Evolutionary conservation across 2,797 vertebrate species (phyloP).

Genomic region (Echeneis naucrates): DNA sequence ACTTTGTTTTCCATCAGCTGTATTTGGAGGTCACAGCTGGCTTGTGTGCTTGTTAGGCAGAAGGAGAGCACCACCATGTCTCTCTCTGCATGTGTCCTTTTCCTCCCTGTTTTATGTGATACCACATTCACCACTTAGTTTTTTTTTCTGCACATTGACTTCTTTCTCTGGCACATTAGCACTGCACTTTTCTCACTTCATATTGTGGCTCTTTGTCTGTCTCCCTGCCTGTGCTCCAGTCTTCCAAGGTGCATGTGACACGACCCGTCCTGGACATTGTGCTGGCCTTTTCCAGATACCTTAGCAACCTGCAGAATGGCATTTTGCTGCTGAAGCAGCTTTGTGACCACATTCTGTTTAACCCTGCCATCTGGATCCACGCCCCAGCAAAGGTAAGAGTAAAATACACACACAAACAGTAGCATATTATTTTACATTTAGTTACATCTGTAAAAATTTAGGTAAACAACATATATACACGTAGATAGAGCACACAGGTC

Average conservation of each 20-base stretch:
- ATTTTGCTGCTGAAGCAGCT: slow-evolving; percentile 96
- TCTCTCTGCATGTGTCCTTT: slow-evolving; percentile 47
- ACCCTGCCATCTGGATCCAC: slow-evolving; percentile 98
- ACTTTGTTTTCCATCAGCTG: slow-evolving; percentile 52
- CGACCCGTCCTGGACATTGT: slow-evolving; percentile 93
- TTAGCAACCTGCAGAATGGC: slow-evolving; percentile 95
- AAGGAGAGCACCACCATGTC: slow-evolving; percentile 50
- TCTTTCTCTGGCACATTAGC: slow-evolving; percentile 23
- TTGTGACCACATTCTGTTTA: slow-evolving; percentile 97
- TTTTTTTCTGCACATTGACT: background rate
- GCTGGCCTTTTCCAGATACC: slow-evolving; percentile 95
- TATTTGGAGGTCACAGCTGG: slow-evolving; percentile 69
- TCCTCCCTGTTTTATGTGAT: slow-evolving; percentile 14
- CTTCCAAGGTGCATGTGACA: slow-evolving; percentile 95
- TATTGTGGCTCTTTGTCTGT: slow-evolving; percentile 12
- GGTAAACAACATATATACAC: background rate
- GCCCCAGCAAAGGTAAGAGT: slow-evolving; percentile 92
- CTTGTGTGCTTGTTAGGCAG: slow-evolving; percentile 63
- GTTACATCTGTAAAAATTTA: slow-evolving; percentile 12
- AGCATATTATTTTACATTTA: slow-evolving; percentile 1
- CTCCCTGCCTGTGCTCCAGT: slow-evolving; percentile 79
- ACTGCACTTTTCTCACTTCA: background rate
- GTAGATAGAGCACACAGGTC: background rate
- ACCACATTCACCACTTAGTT: slow-evolving; percentile 26
- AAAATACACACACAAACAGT: slow-evolving; percentile 4